Evolutionary conservation across 2,888 invertebrate genomes (phyloP).

Genomic region (Quadroppia sp.): DNA sequence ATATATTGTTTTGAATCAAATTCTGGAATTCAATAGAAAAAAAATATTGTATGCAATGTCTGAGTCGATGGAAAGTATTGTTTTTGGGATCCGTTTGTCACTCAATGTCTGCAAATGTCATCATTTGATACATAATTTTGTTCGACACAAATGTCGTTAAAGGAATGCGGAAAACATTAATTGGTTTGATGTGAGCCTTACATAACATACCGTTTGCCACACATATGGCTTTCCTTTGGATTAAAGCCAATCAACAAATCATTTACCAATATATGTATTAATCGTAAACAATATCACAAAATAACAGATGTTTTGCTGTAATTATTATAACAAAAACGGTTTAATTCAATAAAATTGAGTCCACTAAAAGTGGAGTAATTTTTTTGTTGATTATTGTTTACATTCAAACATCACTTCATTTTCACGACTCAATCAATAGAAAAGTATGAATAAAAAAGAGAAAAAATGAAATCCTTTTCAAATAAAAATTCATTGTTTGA

Average conservation of each 20-base stretch:
- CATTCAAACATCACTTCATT: no score
- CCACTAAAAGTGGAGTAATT: no score
- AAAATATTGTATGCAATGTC: no score
- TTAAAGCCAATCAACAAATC: constrained; percentile 6
- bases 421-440: no score
- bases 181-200: constrained; percentile 1
- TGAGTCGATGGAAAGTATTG: no score
- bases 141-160: background rate
- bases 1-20: no score
- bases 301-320: background rate
- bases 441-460: background rate
- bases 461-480: background rate
- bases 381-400: no score
- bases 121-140: background rate
- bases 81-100: no score
- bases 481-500: background rate
- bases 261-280: background rate
- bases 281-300: background rate
- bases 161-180: constrained; percentile 22
- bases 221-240: constrained; percentile 21
- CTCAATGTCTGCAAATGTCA: background rate
- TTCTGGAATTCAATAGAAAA: no score
- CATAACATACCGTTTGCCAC: background rate
- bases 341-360: no score
- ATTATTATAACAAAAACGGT: background rate